A percentile compares a stretch with the other conserved stretches of the same genome.
These are phyloP conservation scores for Patella pellucida DNA, from an alignment of 2,888 invertebrate genomes.

Conservation along the genomic window DNA sequence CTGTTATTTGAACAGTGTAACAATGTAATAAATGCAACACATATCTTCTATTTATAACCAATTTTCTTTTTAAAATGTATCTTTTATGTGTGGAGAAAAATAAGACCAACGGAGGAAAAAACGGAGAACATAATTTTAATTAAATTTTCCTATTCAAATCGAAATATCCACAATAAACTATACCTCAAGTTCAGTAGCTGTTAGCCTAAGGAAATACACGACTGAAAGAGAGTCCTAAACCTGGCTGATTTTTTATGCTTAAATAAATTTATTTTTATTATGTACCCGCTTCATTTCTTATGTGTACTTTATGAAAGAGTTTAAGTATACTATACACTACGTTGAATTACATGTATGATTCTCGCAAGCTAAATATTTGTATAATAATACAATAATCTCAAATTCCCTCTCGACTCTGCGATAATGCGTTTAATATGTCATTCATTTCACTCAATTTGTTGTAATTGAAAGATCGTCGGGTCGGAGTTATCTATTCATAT, in stretches of 20 bases:
- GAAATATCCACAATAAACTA: not conserved
- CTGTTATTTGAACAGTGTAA: no score
- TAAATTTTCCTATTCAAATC: not conserved
- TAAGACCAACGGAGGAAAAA: not conserved
- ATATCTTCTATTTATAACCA: no score
- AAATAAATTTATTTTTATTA: no score
- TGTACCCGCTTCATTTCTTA: no score
- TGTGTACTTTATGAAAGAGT: no score
- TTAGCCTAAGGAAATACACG: conserved; percentile 4
- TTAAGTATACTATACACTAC: not conserved
- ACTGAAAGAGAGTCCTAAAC: not conserved
- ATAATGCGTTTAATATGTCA: conserved; percentile 10
- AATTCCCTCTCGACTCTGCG: conserved; percentile 1
- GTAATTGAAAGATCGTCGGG: conserved; percentile 2
- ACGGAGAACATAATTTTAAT: not conserved
- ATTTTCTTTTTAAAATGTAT: no score
- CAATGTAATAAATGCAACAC: no score
- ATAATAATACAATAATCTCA: conserved; percentile 1
- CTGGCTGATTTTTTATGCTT: no score
- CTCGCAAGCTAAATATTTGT: conserved; percentile 7
- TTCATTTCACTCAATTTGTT: conserved; percentile 7
- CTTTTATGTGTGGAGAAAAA: no score
- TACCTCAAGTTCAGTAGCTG: not conserved
- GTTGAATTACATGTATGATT: conserved; percentile 3
- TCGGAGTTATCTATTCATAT: conserved; percentile 7